Percentiles rank a stretch among this genome's conserved stretches.
phyloP scores from a whole-genome alignment of 2,888 invertebrate genomes.

The Synanthedon andrenaeformis region DNA sequence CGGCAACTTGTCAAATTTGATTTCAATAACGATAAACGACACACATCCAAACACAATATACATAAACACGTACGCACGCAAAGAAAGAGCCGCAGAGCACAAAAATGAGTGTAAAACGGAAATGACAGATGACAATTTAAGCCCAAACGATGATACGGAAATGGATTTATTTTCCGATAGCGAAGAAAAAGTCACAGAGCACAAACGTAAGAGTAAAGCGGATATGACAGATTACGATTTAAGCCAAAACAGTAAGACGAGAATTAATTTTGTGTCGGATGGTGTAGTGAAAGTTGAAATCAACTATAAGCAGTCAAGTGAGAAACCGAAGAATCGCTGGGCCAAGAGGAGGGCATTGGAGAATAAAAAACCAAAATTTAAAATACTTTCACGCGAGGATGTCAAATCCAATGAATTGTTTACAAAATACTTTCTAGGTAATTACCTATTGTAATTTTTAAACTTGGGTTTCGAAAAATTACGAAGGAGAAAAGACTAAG shows the following conservation, averaged over 20 bases:
- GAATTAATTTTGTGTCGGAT: no score
- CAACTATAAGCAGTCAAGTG: constrained; percentile 1
- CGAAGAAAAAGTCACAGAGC: no score
- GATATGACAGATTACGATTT: no score
- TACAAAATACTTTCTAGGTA: constrained; percentile 4
- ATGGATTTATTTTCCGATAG: background rate
- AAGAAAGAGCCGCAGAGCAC: background rate
- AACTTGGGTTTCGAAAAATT: no score
- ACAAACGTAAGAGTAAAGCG: no score
- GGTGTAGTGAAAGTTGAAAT: background rate
- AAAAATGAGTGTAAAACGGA: constrained; percentile 1
- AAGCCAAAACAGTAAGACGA: no score
- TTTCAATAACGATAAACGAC: constrained; percentile 4
- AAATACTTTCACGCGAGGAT: constrained; percentile 9
- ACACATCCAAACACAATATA: constrained; percentile 4
- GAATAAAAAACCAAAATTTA: constrained; percentile 28
- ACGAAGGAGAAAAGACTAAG: no score
- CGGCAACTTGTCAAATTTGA: constrained; percentile 6
- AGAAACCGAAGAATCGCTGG: constrained; percentile 17
- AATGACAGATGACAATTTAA: constrained; percentile 2
- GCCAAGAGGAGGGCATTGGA: constrained; percentile 15
- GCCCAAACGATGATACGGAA: background rate
- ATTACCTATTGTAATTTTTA: no score
- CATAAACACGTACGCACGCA: constrained; percentile 1
- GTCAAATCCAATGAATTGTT: constrained; percentile 9